Evolutionary conservation across 2,797 vertebrate genomes (phyloP).

Genomic region (Odontamblyopus rebecca): DNA sequence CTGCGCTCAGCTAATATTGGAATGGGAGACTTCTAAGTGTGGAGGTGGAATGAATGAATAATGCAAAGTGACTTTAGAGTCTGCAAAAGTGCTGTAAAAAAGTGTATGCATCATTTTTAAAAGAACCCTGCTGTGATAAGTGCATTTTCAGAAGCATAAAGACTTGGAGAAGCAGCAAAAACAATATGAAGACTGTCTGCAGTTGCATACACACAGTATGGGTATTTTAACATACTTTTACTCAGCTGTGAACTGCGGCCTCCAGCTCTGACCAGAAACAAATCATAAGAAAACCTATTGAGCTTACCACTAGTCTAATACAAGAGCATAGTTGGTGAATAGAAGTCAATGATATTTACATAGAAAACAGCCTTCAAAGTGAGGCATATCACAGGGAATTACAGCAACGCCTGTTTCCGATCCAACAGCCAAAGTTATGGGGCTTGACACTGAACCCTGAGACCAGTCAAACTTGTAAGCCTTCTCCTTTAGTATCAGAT

Average conservation of each 20-base stretch:
- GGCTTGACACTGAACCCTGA: slow-evolving; percentile 42
- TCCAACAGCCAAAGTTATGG: slow-evolving; percentile 59
- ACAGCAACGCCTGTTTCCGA: slow-evolving; percentile 43
- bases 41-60: neutral
- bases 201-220: slow-evolving; percentile 2
- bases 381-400: slow-evolving; percentile 57
- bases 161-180: slow-evolving; percentile 24
- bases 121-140: neutral
- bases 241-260: slow-evolving; percentile 27
- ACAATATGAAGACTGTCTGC: slow-evolving; percentile 19
- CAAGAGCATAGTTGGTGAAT: slow-evolving; percentile 21
- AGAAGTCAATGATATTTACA: slow-evolving; percentile 60
- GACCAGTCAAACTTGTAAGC: slow-evolving; percentile 17
- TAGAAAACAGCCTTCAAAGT: slow-evolving; percentile 68
- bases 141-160: neutral
- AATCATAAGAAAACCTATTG: slow-evolving; percentile 27
- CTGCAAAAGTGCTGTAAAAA: too few species aligned
- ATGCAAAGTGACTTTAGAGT: too few species aligned
- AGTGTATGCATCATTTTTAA: neutral
- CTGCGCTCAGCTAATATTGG: neutral
- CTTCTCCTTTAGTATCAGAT: neutral
- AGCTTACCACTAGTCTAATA: slow-evolving; percentile 34
- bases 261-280: slow-evolving; percentile 49
- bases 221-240: slow-evolving; percentile 49
- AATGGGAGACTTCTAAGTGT: neutral